Evolutionary conservation across 2,888 invertebrate genomes (phyloP).

Genomic region (Ditula angustiorana): DNA sequence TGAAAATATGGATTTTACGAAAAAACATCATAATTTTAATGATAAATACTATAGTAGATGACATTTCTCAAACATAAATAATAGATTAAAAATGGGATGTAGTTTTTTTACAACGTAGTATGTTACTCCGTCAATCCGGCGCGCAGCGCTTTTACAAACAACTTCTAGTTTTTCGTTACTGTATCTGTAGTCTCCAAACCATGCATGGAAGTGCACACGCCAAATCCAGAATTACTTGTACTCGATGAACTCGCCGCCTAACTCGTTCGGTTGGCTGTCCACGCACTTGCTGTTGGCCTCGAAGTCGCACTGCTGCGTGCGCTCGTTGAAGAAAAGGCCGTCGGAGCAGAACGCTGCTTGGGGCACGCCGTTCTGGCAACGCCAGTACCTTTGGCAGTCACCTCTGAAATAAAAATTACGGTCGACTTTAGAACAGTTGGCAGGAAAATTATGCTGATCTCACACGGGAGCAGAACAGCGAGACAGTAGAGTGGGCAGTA

Average conservation of each 20-base stretch:
- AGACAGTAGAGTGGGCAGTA: no score
- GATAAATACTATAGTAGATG: no score
- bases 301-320: constrained; percentile 72
- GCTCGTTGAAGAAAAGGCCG: constrained; percentile 74
- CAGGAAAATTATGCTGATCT: no score
- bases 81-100: no score
- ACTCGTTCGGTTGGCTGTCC: constrained; percentile 58
- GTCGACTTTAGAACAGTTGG: no score
- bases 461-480: no score
- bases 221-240: constrained; percentile 52
- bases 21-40: no score
- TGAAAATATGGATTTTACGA: no score
- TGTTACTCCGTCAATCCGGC: no score
- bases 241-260: constrained; percentile 70
- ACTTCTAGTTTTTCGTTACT: no score
- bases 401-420: constrained; percentile 54
- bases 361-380: constrained; percentile 61
- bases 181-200: background rate
- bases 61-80: no score
- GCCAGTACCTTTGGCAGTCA: constrained; percentile 79
- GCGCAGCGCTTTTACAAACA: background rate
- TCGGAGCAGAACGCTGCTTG: constrained; percentile 67
- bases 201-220: background rate
- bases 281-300: constrained; percentile 71
- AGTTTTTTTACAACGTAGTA: no score